Percentiles rank a stretch among this genome's conserved stretches.
Evolutionary conservation across 2,888 invertebrate genomes (phyloP).

Genomic region (Hedya salicella): DNA sequence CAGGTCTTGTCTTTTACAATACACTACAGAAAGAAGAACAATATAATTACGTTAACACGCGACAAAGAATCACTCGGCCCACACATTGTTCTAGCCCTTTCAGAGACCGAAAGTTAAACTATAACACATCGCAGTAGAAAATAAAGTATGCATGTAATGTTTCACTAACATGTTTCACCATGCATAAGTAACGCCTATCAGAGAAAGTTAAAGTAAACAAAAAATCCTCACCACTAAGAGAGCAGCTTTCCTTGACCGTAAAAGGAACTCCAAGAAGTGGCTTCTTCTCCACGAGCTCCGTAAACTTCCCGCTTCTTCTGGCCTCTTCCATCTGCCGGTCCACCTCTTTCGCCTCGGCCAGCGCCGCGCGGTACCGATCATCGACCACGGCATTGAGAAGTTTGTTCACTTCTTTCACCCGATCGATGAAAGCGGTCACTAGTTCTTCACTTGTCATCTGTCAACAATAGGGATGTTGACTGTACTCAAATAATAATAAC

Average conservation of each 20-base stretch:
- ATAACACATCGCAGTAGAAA: no score
- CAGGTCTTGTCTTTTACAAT: no score
- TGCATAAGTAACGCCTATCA: no score
- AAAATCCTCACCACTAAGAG: slow-evolving; percentile 86
- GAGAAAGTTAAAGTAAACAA: background rate
- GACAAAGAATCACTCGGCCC: no score
- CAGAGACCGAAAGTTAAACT: no score
- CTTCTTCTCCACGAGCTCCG: slow-evolving; percentile 75
- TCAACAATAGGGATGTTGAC: no score
- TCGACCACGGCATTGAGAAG: slow-evolving; percentile 89
- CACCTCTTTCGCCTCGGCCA: slow-evolving; percentile 86
- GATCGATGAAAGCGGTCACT: slow-evolving; percentile 85
- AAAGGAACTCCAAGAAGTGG: slow-evolving; percentile 93
- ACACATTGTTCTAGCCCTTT: no score
- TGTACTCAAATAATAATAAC: no score
- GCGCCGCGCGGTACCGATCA: slow-evolving; percentile 86
- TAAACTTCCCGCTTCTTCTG: slow-evolving; percentile 58
- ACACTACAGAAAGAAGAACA: no score
- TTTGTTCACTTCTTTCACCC: slow-evolving; percentile 88
- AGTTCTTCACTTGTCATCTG: slow-evolving; percentile 86
- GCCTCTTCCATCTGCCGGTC: slow-evolving; percentile 76
- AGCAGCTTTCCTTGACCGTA: slow-evolving; percentile 92
- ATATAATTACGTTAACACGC: no score
- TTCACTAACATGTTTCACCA: no score
- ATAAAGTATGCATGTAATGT: no score